A percentile compares a stretch with the other conserved stretches of the same genome.
These are phyloP conservation scores for Mystacornis crossleyi DNA, from an alignment of 2,113 vertebrate species.

Conservation along the genomic window DNA sequence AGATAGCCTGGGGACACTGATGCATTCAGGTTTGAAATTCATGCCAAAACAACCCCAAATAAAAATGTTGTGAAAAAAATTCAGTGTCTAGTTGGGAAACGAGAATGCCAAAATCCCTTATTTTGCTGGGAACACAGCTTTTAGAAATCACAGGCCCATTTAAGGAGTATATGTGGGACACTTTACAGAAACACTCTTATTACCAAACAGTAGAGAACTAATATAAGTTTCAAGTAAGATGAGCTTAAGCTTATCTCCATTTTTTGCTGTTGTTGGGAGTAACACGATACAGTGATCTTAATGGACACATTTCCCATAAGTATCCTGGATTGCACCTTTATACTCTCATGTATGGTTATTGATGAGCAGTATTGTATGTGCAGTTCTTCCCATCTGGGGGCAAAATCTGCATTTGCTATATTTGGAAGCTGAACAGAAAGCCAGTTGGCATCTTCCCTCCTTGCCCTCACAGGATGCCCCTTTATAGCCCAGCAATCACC, in stretches of 20 bases:
- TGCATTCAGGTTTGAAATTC: conserved; percentile 21
- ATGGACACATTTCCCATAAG: neutral
- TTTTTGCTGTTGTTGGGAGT: neutral
- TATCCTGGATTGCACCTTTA: neutral
- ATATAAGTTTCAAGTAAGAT: neutral
- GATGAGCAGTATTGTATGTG: neutral
- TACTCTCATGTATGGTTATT: neutral
- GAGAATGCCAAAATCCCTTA: neutral
- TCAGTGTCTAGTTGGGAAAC: neutral
- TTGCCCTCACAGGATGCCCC: neutral
- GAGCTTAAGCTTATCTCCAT: neutral
- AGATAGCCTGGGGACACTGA: conserved; percentile 38
- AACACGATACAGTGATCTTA: neutral
- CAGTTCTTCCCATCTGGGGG: neutral
- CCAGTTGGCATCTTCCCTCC: neutral
- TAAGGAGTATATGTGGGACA: neutral
- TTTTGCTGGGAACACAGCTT: neutral
- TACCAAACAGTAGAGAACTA: neutral
- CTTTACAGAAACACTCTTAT: neutral
- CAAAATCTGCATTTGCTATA: conserved; percentile 34
- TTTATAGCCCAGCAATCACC: conserved; percentile 3
- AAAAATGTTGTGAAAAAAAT: conserved; percentile 9
- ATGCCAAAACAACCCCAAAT: conserved; percentile 11
- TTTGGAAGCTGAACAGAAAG: conserved; percentile 16
- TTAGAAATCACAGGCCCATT: neutral